Evolutionary conservation across 2,113 vertebrate genomes (phyloP).

Genomic region (Rhinogobius similis): DNA sequence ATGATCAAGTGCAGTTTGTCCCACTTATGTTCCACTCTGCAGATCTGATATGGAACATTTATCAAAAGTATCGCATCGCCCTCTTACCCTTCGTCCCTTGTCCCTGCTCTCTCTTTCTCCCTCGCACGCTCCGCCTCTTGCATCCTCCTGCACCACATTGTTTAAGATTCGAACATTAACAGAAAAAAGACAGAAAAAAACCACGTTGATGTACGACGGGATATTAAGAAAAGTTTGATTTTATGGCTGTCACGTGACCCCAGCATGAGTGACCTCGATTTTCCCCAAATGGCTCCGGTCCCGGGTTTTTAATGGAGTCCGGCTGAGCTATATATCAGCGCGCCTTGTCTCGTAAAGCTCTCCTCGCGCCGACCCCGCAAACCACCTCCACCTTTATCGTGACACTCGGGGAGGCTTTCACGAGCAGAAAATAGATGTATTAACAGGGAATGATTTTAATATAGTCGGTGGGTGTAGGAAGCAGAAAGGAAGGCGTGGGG

Average conservation of each 20-base stretch:
- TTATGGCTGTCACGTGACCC: constrained; percentile 81
- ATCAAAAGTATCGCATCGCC: constrained; percentile 59
- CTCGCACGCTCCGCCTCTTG: constrained; percentile 13
- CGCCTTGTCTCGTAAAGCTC: constrained; percentile 78
- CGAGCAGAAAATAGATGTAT: constrained; percentile 71
- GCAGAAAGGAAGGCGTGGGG: constrained; percentile 61
- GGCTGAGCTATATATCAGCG: constrained; percentile 77
- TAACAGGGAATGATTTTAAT: constrained; percentile 73
- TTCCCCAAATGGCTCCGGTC: constrained; percentile 79
- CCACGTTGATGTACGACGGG: constrained; percentile 71
- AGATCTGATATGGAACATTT: constrained; percentile 65
- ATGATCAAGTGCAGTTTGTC: constrained; percentile 56
- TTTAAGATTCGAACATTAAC: constrained; percentile 71
- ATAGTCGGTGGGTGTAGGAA: constrained; percentile 59
- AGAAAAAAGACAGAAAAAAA: constrained; percentile 28
- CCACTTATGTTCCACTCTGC: constrained; percentile 53
- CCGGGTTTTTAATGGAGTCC: constrained; percentile 82
- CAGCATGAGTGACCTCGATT: constrained; percentile 82
- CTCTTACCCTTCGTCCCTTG: constrained; percentile 15
- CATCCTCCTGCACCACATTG: constrained; percentile 57
- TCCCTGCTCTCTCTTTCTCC: constrained; percentile 9
- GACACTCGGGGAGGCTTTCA: constrained; percentile 73
- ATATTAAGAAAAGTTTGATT: constrained; percentile 82
- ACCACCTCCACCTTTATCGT: constrained; percentile 77
- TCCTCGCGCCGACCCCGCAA: constrained; percentile 71